Percentiles rank a stretch among this genome's conserved stretches.
phyloP scores from a whole-genome alignment of 2,888 invertebrate genomes.

The Leucania comma region DNA sequence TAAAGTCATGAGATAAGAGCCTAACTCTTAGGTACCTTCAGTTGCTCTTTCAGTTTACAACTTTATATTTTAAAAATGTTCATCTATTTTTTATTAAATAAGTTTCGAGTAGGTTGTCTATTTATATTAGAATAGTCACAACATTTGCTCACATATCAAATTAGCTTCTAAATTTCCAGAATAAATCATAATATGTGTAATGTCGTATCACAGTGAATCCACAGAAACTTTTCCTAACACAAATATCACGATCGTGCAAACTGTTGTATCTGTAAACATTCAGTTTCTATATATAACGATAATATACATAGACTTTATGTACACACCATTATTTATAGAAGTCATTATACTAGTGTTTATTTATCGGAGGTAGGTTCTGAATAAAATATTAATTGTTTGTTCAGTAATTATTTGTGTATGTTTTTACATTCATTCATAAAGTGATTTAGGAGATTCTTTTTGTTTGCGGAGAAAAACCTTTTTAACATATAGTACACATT shows the following conservation, averaged over 20 bases:
- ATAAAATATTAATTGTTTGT: conserved; percentile 36
- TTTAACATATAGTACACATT: not conserved
- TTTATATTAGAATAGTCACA: not conserved
- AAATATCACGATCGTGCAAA: conserved; percentile 38
- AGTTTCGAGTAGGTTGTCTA: not conserved
- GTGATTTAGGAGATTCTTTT: not conserved
- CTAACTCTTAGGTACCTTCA: no score
- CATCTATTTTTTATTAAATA: no score
- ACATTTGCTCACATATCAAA: not conserved
- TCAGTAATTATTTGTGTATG: conserved; percentile 23
- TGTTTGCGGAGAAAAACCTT: not conserved
- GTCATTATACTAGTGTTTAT: conserved; percentile 19
- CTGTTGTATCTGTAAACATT: conserved; percentile 29
- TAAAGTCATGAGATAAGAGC: no score
- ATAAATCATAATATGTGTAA: conserved; percentile 8
- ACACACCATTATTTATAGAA: conserved; percentile 47
- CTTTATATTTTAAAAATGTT: no score
- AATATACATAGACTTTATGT: conserved; percentile 18
- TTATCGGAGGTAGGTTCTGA: conserved; percentile 9
- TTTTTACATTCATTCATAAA: conserved; percentile 29
- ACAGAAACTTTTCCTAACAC: conserved; percentile 23
- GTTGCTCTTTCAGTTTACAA: no score
- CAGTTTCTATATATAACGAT: conserved; percentile 9
- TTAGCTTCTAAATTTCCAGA: not conserved
- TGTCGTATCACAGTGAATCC: conserved; percentile 26